Percentiles rank a stretch among this genome's conserved stretches.
Evolutionary conservation across 2,888 invertebrate species (phyloP).

Genomic region (Drosophila acutilabella): DNA sequence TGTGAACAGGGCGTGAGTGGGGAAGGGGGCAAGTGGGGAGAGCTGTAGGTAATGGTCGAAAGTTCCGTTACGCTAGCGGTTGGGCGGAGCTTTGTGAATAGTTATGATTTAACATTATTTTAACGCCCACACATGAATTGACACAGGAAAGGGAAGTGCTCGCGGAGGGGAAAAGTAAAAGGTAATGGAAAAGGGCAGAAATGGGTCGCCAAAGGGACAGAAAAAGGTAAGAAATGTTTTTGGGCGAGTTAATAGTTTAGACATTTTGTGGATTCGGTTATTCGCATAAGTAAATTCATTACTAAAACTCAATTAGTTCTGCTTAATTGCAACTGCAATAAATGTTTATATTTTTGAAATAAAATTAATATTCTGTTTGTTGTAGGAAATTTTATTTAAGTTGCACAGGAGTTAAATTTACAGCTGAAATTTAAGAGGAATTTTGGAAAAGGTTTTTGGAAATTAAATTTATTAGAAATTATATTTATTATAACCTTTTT

Average conservation of each 20-base stretch:
- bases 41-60: background rate
- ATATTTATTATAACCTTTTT: too few species aligned
- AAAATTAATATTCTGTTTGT: background rate
- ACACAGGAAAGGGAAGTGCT: background rate
- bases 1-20: conserved; percentile 12
- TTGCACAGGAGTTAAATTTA: background rate
- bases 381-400: background rate
- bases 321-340: conserved; percentile 11
- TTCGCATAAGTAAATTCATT: conserved; percentile 2
- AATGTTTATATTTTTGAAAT: background rate
- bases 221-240: background rate
- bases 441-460: background rate
- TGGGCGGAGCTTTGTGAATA: conserved; percentile 62
- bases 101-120: conserved; percentile 68
- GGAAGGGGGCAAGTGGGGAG: background rate
- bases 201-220: background rate
- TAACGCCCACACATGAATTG: conserved; percentile 25
- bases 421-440: background rate
- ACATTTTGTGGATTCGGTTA: conserved; percentile 5
- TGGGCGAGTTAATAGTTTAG: conserved; percentile 8
- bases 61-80: conserved; percentile 35
- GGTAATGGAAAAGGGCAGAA: conserved; percentile 9
- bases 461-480: too few species aligned
- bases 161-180: conserved; percentile 18
- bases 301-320: conserved; percentile 18